phyloP scores from a whole-genome alignment of 2,113 vertebrate species.

The Agapornis roseicollis region DNA sequence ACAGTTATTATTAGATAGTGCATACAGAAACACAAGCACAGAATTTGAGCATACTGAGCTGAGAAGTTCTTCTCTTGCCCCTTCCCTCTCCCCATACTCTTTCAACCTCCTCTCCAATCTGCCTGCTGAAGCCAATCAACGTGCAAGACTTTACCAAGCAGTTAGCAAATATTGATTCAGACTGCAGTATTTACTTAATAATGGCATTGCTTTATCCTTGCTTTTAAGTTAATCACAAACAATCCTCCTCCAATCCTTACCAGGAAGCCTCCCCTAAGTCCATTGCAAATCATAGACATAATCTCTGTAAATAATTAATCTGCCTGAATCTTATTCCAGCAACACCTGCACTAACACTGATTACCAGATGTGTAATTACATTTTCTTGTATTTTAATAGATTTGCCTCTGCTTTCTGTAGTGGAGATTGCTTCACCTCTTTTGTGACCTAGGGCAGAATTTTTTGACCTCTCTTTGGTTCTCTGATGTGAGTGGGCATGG shows the following conservation, averaged over 20 bases:
- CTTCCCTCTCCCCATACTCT: accelerated
- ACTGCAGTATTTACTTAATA: slow-evolving; percentile 39
- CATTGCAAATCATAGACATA: slow-evolving; percentile 52
- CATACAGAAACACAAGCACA: neutral
- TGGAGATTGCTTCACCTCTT: neutral
- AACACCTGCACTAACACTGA: slow-evolving; percentile 62
- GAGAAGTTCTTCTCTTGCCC: neutral
- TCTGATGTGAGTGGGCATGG: neutral
- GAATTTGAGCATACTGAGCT: neutral
- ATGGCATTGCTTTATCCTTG: slow-evolving; percentile 55
- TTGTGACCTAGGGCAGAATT: neutral
- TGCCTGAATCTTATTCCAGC: slow-evolving; percentile 58
- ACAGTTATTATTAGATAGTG: neutral
- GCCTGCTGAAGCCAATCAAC: neutral
- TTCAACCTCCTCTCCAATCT: neutral
- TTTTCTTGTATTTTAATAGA: slow-evolving; percentile 55
- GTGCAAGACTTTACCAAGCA: slow-evolving; percentile 3
- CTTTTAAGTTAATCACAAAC: slow-evolving; percentile 69
- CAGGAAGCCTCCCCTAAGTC: slow-evolving; percentile 51
- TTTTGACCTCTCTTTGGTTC: neutral
- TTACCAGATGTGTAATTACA: slow-evolving; percentile 58
- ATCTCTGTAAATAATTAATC: slow-evolving; percentile 69
- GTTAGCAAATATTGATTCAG: slow-evolving; percentile 46
- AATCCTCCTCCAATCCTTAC: slow-evolving; percentile 19
- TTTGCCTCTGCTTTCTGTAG: slow-evolving; percentile 10